These are phyloP conservation scores for Horisme vitalbata DNA, from an alignment of 2,888 invertebrate genomes.

Conservation along the genomic window DNA sequence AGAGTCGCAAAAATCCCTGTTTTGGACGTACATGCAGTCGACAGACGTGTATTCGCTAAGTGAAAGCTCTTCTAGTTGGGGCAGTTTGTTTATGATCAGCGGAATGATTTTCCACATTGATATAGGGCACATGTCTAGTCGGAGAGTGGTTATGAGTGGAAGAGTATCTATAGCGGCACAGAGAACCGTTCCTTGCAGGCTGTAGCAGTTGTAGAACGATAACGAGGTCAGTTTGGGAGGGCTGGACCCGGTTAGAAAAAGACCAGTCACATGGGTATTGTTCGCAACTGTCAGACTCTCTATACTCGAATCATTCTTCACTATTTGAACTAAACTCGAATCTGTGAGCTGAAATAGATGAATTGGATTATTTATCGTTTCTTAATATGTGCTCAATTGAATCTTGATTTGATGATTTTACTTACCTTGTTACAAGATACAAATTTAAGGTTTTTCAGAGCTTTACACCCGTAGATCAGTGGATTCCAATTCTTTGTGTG, in stretches of 20 bases:
- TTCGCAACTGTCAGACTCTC: constrained; percentile 62
- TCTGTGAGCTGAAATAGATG: constrained; percentile 62
- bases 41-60: constrained; percentile 62
- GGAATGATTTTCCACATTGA: constrained; percentile 70
- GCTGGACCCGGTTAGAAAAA: constrained; percentile 62
- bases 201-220: constrained; percentile 71
- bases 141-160: constrained; percentile 56
- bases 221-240: constrained; percentile 55
- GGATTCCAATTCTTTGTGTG: constrained; percentile 79
- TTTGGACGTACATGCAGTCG: constrained; percentile 44
- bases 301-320: constrained; percentile 61
- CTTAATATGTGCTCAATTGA: no score
- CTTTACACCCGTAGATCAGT: constrained; percentile 73
- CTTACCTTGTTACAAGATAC: constrained; percentile 70
- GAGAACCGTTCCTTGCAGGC: constrained; percentile 66
- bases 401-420: no score
- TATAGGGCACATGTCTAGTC: constrained; percentile 61
- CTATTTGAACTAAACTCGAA: constrained; percentile 64
- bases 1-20: constrained; percentile 60
- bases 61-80: constrained; percentile 62
- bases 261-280: constrained; percentile 70
- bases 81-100: constrained; percentile 58
- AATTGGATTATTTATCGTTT: no score
- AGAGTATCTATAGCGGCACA: constrained; percentile 58
- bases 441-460: constrained; percentile 72